Conservation (phyloP, 2,113 vertebrate genomes). For the Dipodomys merriami region DNA sequence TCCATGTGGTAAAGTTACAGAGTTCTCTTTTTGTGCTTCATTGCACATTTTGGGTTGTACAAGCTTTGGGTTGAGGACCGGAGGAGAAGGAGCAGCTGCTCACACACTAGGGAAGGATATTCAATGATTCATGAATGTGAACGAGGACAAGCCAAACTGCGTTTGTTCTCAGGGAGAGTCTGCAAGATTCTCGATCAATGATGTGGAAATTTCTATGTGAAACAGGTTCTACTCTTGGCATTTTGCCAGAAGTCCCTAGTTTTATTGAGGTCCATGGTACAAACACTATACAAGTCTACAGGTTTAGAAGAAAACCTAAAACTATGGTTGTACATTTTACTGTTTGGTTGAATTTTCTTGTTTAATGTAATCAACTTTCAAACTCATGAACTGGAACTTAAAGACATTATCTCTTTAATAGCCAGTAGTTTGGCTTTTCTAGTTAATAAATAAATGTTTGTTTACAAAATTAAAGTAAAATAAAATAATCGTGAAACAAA, state of each 20-base stretch:
- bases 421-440: background rate
- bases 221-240: slow-evolving; percentile 29
- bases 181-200: slow-evolving; percentile 14
- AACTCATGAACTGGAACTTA: background rate
- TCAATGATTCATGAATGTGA: slow-evolving; percentile 51
- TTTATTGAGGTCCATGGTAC: slow-evolving; percentile 30
- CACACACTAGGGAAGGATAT: background rate
- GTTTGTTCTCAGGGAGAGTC: slow-evolving; percentile 15
- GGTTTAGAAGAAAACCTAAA: slow-evolving; percentile 18
- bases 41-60: slow-evolving; percentile 15
- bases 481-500: background rate
- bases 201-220: slow-evolving; percentile 55
- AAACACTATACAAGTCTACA: background rate
- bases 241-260: slow-evolving; percentile 10
- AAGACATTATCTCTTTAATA: background rate
- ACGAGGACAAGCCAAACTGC: background rate
- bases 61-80: background rate
- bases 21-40: background rate
- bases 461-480: background rate
- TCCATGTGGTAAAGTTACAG: background rate
- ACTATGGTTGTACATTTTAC: background rate
- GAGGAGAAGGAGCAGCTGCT: background rate
- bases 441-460: background rate
- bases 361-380: background rate
- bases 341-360: slow-evolving; percentile 2